Evolutionary conservation across 2,888 invertebrate species (phyloP).

Genomic region (Hymenopus coronatus): DNA sequence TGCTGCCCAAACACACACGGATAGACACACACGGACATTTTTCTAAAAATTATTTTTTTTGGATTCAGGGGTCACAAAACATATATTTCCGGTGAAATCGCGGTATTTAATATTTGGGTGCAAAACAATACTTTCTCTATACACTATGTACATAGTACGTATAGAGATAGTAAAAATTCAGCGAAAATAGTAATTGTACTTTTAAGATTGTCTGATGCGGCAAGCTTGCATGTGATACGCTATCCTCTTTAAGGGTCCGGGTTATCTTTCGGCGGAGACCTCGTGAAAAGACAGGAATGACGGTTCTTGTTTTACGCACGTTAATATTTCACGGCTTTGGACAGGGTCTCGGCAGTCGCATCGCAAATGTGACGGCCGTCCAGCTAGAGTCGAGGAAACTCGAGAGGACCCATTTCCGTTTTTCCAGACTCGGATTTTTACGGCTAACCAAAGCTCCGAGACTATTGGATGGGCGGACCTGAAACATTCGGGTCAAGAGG

Average conservation of each 20-base stretch:
- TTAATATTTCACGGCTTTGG: not conserved
- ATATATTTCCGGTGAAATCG: no score
- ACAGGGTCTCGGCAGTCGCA: not conserved
- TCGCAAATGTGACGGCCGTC: not conserved
- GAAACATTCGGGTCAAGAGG: not conserved
- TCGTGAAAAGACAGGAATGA: not conserved
- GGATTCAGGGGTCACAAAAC: no score
- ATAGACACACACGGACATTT: no score
- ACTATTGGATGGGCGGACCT: not conserved
- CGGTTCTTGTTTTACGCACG: not conserved
- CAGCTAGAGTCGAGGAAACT: not conserved
- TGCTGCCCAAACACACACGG: no score
- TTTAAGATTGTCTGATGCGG: no score
- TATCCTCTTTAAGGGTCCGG: not conserved
- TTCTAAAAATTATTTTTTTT: no score
- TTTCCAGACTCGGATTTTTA: not conserved
- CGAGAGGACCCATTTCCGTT: not conserved
- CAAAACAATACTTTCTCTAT: no score
- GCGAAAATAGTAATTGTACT: no score
- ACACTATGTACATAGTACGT: no score
- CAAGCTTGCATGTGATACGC: not conserved
- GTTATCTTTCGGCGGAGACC: not conserved
- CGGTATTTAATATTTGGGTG: no score
- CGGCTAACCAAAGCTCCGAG: not conserved
- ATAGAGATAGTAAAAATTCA: no score